Base-by-base conservation (phyloP, 1,140 invertebrate species). In the Ceratina japonica region DNA sequence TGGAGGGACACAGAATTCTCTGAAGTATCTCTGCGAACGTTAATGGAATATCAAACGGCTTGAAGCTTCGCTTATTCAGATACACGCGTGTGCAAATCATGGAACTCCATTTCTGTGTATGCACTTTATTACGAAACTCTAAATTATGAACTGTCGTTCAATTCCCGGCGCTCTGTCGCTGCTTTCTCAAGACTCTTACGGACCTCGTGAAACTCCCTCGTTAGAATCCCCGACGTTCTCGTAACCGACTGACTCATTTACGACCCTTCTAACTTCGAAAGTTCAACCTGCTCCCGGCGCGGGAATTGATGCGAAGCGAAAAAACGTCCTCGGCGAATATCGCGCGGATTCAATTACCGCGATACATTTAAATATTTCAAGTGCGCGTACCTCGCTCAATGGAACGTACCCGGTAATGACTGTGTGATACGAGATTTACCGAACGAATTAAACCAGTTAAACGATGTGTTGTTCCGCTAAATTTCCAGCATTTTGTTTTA, bases 91-190 rank as follows among this genome's bases (percentile, higher is more conserved):
- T 10, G 37, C 10, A 44, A 44, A 44, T 44, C 37, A 44, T 44
- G 37, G 5, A 44, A 44, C 3, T 44, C 0, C 16, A 16, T 2
- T 65, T 31, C 18, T 7, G n/a, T 5, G 16, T 10, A 18, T 44
- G 22, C 20, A n/a, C 22, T 58, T 58, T 68, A 22, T 20, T 37
- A 31, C 15, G 49, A n/a, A 37, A 20, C n/a, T 75, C 44, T 66
- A 52, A n/a, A 62, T 54, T 77, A 68, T 22, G 66, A 70, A 72
- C 51, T 61, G 59, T 65, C 49, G 31, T 56, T 65, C 18, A 73
- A 51, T 75, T 22, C 27, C 20, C 27, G 31, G 51, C 37, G 20
- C 62, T 75, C 20, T 62, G 51, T 56, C 37, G 16, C 16, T 44
- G 31, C 27, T 56, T 49, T 63, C 62, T 75, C 51, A 44, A 65